Conservation (phyloP, 1,140 invertebrate genomes). For the Aphaenogaster rudis region DNA sequence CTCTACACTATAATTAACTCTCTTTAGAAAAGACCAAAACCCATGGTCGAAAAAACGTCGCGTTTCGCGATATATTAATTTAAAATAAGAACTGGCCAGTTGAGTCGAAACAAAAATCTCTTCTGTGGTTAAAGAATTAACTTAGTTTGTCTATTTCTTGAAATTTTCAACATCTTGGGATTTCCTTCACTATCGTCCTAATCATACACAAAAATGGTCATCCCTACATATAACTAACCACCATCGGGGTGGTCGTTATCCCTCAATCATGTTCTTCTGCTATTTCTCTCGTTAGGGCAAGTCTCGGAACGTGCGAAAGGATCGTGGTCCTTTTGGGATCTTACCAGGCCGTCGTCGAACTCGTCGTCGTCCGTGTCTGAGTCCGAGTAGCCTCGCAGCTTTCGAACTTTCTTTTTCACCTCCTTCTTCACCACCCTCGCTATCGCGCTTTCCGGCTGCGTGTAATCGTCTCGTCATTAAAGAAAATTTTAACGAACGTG, state of each 20-base stretch:
- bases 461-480: constrained; percentile 72
- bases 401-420: constrained; percentile 86
- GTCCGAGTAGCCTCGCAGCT: constrained; percentile 84
- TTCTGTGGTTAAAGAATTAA: background rate
- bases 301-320: constrained; percentile 31
- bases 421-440: constrained; percentile 86
- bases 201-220: background rate
- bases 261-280: background rate
- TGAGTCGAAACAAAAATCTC: too few relatives aligned
- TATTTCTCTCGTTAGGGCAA: constrained; percentile 18
- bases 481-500: constrained; percentile 16
- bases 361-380: constrained; percentile 84
- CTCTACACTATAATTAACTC: too few relatives aligned
- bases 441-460: constrained; percentile 85
- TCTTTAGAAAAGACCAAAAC: too few relatives aligned
- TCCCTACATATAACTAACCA: background rate
- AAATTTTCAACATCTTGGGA: background rate
- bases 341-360: constrained; percentile 85
- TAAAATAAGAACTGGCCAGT: too few relatives aligned
- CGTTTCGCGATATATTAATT: too few relatives aligned
- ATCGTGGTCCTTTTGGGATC: constrained; percentile 50
- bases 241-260: background rate
- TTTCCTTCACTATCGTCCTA: background rate
- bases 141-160: background rate
- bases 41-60: too few relatives aligned